Evolutionary conservation across 2,888 invertebrate genomes (phyloP).

Genomic region (Tipula lateralis): DNA sequence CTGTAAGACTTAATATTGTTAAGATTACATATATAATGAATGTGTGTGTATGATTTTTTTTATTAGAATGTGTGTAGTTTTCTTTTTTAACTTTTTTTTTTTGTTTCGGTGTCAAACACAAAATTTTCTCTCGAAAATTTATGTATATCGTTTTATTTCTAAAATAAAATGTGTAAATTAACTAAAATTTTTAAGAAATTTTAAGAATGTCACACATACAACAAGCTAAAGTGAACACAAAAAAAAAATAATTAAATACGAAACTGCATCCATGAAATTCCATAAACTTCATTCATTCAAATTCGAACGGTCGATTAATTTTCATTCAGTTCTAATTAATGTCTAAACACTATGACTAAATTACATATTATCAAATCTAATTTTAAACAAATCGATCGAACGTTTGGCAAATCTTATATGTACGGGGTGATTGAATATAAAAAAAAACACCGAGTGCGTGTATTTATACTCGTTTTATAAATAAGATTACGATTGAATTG

Average conservation of each 20-base stretch:
- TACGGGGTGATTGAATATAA: no score
- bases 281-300: slow-evolving; percentile 9
- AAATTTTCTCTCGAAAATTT: background rate
- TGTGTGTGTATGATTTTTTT: background rate
- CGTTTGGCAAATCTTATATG: background rate
- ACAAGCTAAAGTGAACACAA: background rate
- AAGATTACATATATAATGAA: background rate
- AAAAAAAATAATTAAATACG: background rate
- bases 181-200: background rate
- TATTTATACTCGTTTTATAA: background rate
- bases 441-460: background rate
- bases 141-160: background rate
- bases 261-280: background rate
- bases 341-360: background rate
- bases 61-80: background rate
- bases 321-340: slow-evolving; percentile 19
- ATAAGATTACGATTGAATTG: background rate
- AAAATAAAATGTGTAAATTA: slow-evolving; percentile 24
- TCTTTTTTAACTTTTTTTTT: background rate
- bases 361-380: background rate
- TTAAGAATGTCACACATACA: background rate
- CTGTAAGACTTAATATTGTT: background rate
- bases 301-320: background rate
- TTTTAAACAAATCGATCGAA: background rate
- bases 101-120: background rate